Base-by-base conservation (phyloP, 2,888 invertebrate species). In the Apotomis betuletana region DNA sequence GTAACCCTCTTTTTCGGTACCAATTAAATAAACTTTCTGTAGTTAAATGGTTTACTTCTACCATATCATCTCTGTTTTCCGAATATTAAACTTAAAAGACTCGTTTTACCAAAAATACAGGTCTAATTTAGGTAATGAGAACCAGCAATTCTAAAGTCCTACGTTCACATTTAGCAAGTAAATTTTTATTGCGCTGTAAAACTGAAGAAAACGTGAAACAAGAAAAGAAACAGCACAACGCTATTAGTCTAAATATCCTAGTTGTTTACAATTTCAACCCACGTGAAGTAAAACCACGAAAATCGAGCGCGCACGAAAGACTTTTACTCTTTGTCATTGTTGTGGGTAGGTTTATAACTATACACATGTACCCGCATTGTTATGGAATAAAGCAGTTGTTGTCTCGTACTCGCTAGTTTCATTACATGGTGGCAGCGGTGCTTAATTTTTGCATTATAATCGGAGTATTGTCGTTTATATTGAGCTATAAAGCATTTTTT, bases 261-360 rank as follows among this genome's bases (percentile, higher is more conserved):
- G 69, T 41, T 55, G 57, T 65, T 69, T 64, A 58, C 57, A 70
- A 64, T 70, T 70, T 64, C 70, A 27, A 52, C n/a, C 15, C 58
- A 64, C 58, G 64, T 59, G 46, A 59, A 69, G 54, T n/a, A 41
- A 61, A 49, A n/a, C 54, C 36, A 46, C 9, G n/a, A 65, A 65
- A 27, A 46, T 49, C 2, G 5, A 4, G 55, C 5, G 27, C 12
- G 13, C n/a, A 8, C 3, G 36, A n/a, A 46, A 9, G 55, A 57
- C 27, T n/a, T n/a, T 27, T 8, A 5, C 8, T 0, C 46, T 1
- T 9, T 55, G 55, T 36, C 27, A 65, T 15, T n/a, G n/a, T n/a
- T n/a, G n/a, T n/a, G n/a, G n/a, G n/a, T n/a, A n/a, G n/a, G n/a
- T n/a, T n/a, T n/a, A n/a, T n/a, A n/a, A n/a, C n/a, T n/a, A n/a